Base-by-base conservation (phyloP, 2,888 invertebrate genomes). In the Catocala sponsa region DNA sequence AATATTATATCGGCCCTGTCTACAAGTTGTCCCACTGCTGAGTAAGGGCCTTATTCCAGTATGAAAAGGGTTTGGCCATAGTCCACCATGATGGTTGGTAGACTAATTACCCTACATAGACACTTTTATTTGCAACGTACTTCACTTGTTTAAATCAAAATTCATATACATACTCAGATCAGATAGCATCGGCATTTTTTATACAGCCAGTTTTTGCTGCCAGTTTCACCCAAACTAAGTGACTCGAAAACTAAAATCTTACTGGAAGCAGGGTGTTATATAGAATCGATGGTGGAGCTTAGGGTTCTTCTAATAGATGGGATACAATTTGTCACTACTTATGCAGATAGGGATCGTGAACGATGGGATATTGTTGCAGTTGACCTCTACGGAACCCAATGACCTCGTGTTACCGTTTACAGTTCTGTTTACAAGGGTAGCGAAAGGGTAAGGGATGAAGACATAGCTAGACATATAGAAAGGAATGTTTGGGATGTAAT, bases 301-400 rank as follows among this genome's bases (percentile, higher is more conserved):
- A 44, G 42, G 63, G 52, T 46, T 44, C 59, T 63, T 56, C 56
- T 59, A 62, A 62, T 54, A 12, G 61, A 70, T 64, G 42, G 53
- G 12, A 15, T 33, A 51, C 47, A 43, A 64, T 59, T 58, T 58
- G 58, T 58, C 60, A 53, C 62, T 51, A 58, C 65, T 63, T 60
- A 65, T 63, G 61, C 69, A 61, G 63, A 72, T 69, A 65, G 59
- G 41, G 56, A 56, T 56, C 55, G 53, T 56, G 44, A 56, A 15
- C 55, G 32, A 59, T 49, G 38, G 53, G 41, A 46, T 53, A 53
- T 53, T 55, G 41, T 57, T 48, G 57, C 53, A 61, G 51, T 59
- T 65, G 68, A 63, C 46, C 60, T 41, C 41, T 42, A 68, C 47
- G 61, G 71, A 47, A 12, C 49, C 52, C 38, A 41, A 35, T 63